Evolutionary conservation across 2,113 vertebrate genomes (phyloP).

Genomic region (Gorsachius goisagi): DNA sequence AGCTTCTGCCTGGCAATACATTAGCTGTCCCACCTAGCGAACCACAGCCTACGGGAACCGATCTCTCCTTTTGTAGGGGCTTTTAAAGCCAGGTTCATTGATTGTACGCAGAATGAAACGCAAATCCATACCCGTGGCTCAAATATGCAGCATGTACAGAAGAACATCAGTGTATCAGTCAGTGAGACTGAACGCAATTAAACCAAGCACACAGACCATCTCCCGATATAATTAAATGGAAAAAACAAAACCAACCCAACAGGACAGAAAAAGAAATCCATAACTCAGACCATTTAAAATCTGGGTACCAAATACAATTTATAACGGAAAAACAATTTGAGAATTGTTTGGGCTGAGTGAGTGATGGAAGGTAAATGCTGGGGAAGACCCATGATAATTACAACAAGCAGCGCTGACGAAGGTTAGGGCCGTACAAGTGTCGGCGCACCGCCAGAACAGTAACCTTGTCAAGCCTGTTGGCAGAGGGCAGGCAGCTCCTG

Average conservation of each 20-base stretch:
- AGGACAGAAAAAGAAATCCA: not conserved
- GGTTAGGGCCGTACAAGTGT: not conserved
- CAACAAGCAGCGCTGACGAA: not conserved
- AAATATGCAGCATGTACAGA: not conserved
- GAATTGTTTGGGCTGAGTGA: not conserved
- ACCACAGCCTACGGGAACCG: not conserved
- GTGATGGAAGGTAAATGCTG: not conserved
- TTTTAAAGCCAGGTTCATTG: not conserved
- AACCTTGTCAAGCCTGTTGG: slow-evolving; percentile 29
- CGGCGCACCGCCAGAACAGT: not conserved
- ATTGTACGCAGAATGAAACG: not conserved
- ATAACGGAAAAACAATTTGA: not conserved
- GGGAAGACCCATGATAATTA: slow-evolving; percentile 8
- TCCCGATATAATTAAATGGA: not conserved
- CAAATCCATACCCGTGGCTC: not conserved
- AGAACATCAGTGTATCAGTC: not conserved
- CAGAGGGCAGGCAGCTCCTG: not conserved
- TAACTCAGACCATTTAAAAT: not conserved
- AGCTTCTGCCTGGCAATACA: not conserved
- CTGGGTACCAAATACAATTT: not conserved
- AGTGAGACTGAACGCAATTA: not conserved
- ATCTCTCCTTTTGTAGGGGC: not conserved
- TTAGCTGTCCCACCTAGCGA: not conserved
- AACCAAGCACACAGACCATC: not conserved
- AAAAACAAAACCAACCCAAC: not conserved